A percentile compares a stretch with the other conserved stretches of the same genome.
phyloP scores from a whole-genome alignment of 2,888 invertebrate species.

The Dasysyrphus albostriatus region DNA sequence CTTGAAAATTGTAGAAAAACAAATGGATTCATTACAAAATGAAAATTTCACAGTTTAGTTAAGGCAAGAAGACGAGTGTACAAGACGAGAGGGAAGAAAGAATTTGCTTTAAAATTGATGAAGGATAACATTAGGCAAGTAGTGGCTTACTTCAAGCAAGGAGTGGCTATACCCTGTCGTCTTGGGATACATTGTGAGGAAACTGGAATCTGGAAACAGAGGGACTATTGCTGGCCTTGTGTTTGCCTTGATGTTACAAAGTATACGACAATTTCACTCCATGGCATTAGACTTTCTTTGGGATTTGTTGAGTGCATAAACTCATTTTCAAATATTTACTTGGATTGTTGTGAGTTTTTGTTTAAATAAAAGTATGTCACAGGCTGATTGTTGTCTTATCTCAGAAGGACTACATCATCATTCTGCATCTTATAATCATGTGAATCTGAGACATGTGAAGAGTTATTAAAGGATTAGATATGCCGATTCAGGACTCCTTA shows the following conservation, averaged over 20 bases:
- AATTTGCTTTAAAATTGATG: conserved; percentile 19
- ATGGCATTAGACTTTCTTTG: conserved; percentile 3
- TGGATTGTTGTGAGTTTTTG: conserved; percentile 39
- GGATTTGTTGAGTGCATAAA: conserved; percentile 54
- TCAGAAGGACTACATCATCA: not conserved
- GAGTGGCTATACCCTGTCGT: not conserved
- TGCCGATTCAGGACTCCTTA: not conserved
- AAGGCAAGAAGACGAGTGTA: not conserved
- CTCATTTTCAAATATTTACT: conserved; percentile 69
- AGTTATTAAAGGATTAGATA: conserved; percentile 2
- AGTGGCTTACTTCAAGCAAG: conserved; percentile 44
- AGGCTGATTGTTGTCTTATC: conserved; percentile 23
- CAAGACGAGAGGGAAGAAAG: not conserved
- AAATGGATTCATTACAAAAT: conserved; percentile 61
- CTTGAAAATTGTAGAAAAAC: conserved; percentile 11
- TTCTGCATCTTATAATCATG: not conserved
- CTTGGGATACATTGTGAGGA: conserved; percentile 1
- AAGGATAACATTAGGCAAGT: conserved; percentile 38
- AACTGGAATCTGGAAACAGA: not conserved
- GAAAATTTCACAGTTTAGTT: conserved; percentile 38
- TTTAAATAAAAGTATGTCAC: conserved; percentile 31
- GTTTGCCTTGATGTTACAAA: conserved; percentile 21
- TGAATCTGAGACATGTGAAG: not conserved
- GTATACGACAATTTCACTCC: conserved; percentile 3
- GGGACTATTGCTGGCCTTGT: conserved; percentile 1